Base-by-base conservation (phyloP, 2,113 vertebrate species). In the Rostratula benghalensis region DNA sequence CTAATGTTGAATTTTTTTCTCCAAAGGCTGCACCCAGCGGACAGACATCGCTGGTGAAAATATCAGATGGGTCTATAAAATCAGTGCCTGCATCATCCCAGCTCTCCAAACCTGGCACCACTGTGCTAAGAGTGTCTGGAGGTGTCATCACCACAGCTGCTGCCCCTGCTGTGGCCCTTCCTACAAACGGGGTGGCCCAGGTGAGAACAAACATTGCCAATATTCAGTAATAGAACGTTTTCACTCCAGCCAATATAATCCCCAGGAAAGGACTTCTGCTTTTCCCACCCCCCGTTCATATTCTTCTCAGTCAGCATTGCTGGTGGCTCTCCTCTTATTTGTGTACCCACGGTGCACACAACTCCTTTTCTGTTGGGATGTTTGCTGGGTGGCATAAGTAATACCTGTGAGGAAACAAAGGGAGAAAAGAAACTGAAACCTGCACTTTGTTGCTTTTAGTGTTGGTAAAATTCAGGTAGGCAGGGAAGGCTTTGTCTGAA, bases 71-170 rank as follows among this genome's bases (percentile, higher is more conserved):
- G 24, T 98, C 99, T 7, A 95, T 99, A 51, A 99, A 99, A 96
- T 98, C 99, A 3, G 98, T 99, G 75, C 98, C 99, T 9, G 96
- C 98, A 37, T 98, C 98, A 2, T 98, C 98, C 6, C 99, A 99
- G 65, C 98, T 99, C 89, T 99, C 99, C 75, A 99, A 99, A 93
- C 98, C 99, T 8, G 99, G 99, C 81, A 99, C 99, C 80, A 99
- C 99, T 10, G 98, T 99, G 81, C 96, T 99, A 77, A 98, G 99
- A 90, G 99, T 99, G 45, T 98, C 99, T 6, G 99, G 99, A 46
- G 99, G 99, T 20, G 98, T 99, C 71, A 99, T 99, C 97, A 99
- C 99, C 15, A 96, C 99, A 0, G 97, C 99, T 53, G 98, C 98
- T 89, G 98, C 99, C 91, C 97, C 98, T 73, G 88, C 98, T 0